phyloP scores from a whole-genome alignment of 2,797 vertebrate species.

The Gephyroberyx darwinii region DNA sequence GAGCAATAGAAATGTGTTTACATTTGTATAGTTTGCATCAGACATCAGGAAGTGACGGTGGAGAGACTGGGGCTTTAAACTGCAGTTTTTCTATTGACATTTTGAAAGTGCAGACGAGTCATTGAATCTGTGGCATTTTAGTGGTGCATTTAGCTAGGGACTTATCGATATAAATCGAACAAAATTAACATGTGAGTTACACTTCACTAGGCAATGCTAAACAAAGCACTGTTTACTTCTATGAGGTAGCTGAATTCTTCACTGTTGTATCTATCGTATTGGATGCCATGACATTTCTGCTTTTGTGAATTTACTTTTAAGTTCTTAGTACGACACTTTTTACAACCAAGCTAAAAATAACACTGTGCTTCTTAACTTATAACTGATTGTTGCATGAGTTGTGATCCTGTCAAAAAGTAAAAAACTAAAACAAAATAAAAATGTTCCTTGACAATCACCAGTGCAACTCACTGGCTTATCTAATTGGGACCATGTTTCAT shows the following conservation, averaged over 20 bases:
- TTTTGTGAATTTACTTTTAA: not conserved
- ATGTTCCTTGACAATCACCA: constrained; percentile 18
- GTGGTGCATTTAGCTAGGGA: too few relatives aligned
- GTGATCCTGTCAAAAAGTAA: too few relatives aligned
- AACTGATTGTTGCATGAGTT: not conserved
- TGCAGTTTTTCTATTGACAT: too few relatives aligned
- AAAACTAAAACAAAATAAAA: too few relatives aligned
- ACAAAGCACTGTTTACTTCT: constrained; percentile 26
- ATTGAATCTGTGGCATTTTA: not conserved
- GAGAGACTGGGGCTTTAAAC: not conserved
- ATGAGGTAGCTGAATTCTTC: constrained; percentile 41
- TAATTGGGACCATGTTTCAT: not conserved
- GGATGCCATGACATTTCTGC: constrained; percentile 9
- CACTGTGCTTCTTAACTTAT: constrained; percentile 33
- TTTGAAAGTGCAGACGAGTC: not conserved
- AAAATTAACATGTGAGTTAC: not conserved
- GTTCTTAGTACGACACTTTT: not conserved
- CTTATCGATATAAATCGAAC: not conserved
- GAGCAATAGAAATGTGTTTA: not conserved
- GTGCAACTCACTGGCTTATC: not conserved
- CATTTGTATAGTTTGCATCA: too few relatives aligned
- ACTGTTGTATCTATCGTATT: constrained; percentile 2
- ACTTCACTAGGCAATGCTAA: not conserved
- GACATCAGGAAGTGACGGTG: too few relatives aligned
- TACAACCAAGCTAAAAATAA: constrained; percentile 21